Evolutionary conservation across 2,797 vertebrate genomes (phyloP), one percentile per base, ranked within the genome.

Genomic region (Chloroceryle inda): DNA sequence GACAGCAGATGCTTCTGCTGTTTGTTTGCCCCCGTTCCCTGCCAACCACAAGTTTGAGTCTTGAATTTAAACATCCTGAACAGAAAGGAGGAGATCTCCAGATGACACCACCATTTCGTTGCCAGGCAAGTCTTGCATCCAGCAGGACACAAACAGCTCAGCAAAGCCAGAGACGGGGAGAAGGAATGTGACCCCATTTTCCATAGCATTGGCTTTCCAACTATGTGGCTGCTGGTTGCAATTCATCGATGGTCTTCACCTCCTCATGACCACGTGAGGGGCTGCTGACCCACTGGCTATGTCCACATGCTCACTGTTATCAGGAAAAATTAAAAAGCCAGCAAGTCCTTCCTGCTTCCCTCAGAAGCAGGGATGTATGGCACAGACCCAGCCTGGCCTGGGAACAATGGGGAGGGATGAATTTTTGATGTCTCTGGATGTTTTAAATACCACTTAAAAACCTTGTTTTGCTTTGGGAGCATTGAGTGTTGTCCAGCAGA

Each of bases 1-100:
- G 85, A 67, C 66, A 72, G 85, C 19, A 8, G 37, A 75, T 79
- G 42, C 18, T 81, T 76, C 62, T 58, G 78, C 69, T 92, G 68
- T 89, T 81, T 78, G 58, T 93, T 86, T 91, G 78, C 61, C 40
- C n/a, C 47, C 0, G 4, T 66, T 85, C 69, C 78, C 74, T 88
- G 86, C 89, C 63, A 93, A 58, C 74, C 84, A 74, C 74, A 42
- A 77, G n/a, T 68, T 2, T 82, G 73, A 86, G 75, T 63, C 56
- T 88, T 91, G 80, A 85, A 83, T 94, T 94, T 73, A 94, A 85
- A 92, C 85, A 63, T 92, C 63, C 52, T 59, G 85, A 31, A 47
- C n/a, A 62, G 38, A 69, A 89, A 88, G 67, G 63, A 64, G 0
- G 9, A 73, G 53, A 79, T 89, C 78, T 92, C 29, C 66, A 67